Conservation (phyloP, 2,797 vertebrate species). For the Ctenopoma multispine region DNA sequence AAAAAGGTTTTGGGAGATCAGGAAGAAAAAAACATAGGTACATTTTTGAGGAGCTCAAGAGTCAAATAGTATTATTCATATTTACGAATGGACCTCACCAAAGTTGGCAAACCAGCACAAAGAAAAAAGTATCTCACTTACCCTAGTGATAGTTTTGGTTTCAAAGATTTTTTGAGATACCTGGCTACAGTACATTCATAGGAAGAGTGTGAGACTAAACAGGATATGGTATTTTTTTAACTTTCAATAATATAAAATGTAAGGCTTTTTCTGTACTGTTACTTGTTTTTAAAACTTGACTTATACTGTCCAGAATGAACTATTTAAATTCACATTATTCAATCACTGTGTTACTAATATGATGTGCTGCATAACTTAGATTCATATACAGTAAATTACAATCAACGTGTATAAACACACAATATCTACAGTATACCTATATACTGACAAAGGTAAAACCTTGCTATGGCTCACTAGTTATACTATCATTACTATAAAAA, state of each 20-base stretch:
- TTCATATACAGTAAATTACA: not conserved
- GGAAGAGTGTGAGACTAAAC: too few relatives aligned
- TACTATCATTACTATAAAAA: slow-evolving; percentile 7
- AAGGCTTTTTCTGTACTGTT: too few relatives aligned
- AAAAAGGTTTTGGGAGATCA: slow-evolving; percentile 17
- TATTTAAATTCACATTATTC: not conserved
- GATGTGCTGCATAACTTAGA: not conserved
- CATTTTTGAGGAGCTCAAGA: slow-evolving; percentile 19
- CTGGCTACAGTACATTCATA: not conserved
- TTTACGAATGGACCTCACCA: not conserved
- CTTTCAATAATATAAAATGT: too few relatives aligned
- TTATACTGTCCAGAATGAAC: too few relatives aligned
- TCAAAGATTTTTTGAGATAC: not conserved
- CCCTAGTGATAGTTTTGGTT: not conserved
- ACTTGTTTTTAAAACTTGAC: too few relatives aligned
- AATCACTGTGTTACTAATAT: not conserved
- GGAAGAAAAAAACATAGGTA: not conserved
- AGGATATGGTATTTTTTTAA: too few relatives aligned
- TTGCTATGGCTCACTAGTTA: not conserved
- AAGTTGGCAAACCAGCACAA: slow-evolving; percentile 7
- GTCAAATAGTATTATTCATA: slow-evolving; percentile 17
- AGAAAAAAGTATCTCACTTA: not conserved
- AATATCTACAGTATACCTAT: not conserved
- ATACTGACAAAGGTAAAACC: not conserved
- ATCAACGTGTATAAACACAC: not conserved